phyloP scores from a whole-genome alignment of 2,888 invertebrate species.

The Lamellibrachia columna region DNA sequence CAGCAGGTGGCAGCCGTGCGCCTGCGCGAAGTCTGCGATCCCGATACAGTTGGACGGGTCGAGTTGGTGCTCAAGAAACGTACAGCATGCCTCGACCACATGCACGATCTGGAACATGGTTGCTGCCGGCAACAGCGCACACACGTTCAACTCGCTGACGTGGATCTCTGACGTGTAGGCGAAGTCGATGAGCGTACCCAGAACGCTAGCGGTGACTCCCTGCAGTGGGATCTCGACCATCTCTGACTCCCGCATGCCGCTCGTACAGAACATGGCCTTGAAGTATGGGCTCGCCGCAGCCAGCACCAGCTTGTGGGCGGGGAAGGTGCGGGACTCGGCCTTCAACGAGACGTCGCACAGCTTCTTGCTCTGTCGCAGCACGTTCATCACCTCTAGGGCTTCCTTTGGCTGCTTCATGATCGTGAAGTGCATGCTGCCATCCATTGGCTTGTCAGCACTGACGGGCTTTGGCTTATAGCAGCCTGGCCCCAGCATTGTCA shows the following conservation, averaged over 20 bases:
- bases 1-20: constrained; percentile 86
- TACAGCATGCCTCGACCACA: constrained; percentile 79
- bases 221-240: constrained; percentile 75
- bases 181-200: constrained; percentile 87
- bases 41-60: constrained; percentile 94
- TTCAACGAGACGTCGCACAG: constrained; percentile 78
- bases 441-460: constrained; percentile 30
- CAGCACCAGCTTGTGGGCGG: constrained; percentile 88
- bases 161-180: constrained; percentile 92
- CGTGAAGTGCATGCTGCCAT: constrained; percentile 59
- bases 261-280: constrained; percentile 91
- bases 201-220: constrained; percentile 76
- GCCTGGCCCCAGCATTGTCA: constrained; percentile 19
- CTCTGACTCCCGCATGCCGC: constrained; percentile 87
- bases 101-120: constrained; percentile 87
- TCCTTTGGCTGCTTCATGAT: constrained; percentile 76
- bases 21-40: constrained; percentile 91
- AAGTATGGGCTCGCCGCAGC: constrained; percentile 93
- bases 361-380: constrained; percentile 89
- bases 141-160: constrained; percentile 92
- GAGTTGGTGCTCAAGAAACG: constrained; percentile 88
- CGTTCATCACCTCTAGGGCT: constrained; percentile 88
- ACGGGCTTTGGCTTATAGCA: constrained; percentile 35
- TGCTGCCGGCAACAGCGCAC: constrained; percentile 88
- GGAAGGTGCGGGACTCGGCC: constrained; percentile 80